phyloP scores from a whole-genome alignment of 1,140 invertebrate genomes.

The Paraescarpia echinospica region DNA sequence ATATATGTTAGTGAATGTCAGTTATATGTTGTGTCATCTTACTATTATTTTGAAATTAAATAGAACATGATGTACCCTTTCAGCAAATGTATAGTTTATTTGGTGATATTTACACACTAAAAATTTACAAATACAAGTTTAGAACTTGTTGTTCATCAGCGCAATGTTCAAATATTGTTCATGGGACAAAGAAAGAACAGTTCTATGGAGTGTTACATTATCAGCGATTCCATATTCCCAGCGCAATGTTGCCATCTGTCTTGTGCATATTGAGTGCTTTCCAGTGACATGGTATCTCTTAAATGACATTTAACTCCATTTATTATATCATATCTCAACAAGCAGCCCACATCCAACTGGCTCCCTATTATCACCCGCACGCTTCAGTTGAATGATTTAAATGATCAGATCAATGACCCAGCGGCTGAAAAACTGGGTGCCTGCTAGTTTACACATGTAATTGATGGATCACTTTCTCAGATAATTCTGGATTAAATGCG shows the following conservation, averaged over 20 bases:
- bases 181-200: not conserved
- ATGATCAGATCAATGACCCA: not conserved
- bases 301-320: not conserved
- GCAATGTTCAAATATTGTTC: no score
- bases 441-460: not conserved
- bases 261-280: not conserved
- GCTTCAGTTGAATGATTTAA: not conserved
- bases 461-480: not conserved
- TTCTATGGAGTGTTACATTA: not conserved
- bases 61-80: no score
- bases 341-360: not conserved
- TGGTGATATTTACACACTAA: no score
- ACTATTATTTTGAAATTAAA: no score
- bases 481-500: not conserved
- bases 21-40: no score
- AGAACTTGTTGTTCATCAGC: no score
- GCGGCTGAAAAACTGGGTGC: not conserved
- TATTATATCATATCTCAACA: not conserved
- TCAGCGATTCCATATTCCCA: not conserved
- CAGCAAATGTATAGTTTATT: no score
- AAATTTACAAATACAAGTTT: no score
- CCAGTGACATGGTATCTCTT: not conserved
- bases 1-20: no score
- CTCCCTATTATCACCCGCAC: conserved; percentile 3
- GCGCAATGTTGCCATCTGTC: not conserved